A percentile compares a stretch with the other conserved stretches of the same genome.
These are phyloP conservation scores for Halictus ligatus DNA, from an alignment of 2,888 invertebrate genomes.

Conservation along the genomic window DNA sequence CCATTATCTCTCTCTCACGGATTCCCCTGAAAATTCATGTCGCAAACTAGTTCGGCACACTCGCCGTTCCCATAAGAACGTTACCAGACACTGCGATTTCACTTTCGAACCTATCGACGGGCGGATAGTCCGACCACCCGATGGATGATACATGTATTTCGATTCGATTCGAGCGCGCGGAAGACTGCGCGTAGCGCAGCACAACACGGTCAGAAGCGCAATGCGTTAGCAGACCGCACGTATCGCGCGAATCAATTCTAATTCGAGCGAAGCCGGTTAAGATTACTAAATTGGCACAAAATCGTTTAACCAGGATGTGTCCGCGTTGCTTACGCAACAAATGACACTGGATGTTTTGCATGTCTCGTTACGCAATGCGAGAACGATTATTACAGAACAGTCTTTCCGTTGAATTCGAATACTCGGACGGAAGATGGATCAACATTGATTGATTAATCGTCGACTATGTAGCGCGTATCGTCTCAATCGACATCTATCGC, in stretches of 20 bases:
- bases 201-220: background rate
- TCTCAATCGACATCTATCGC: background rate
- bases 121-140: background rate
- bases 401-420: slow-evolving; percentile 58
- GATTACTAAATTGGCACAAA: slow-evolving; percentile 80
- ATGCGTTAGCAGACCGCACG: slow-evolving; percentile 20
- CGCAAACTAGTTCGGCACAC: background rate
- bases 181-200: background rate
- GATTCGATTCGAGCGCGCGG: background rate
- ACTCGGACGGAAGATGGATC: slow-evolving; percentile 33
- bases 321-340: slow-evolving; percentile 79
- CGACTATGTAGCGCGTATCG: background rate
- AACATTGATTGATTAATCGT: slow-evolving; percentile 44
- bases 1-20: background rate
- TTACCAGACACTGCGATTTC: background rate
- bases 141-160: background rate
- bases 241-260: slow-evolving; percentile 64
- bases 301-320: slow-evolving; percentile 82
- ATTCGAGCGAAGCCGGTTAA: slow-evolving; percentile 77
- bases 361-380: slow-evolving; percentile 77
- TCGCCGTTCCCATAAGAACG: background rate
- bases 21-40: background rate
- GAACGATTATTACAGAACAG: slow-evolving; percentile 74
- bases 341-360: slow-evolving; percentile 77
- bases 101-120: background rate